These are phyloP conservation scores for Hyposoter didymator DNA, from an alignment of 2,888 invertebrate species.

Conservation along the genomic window DNA sequence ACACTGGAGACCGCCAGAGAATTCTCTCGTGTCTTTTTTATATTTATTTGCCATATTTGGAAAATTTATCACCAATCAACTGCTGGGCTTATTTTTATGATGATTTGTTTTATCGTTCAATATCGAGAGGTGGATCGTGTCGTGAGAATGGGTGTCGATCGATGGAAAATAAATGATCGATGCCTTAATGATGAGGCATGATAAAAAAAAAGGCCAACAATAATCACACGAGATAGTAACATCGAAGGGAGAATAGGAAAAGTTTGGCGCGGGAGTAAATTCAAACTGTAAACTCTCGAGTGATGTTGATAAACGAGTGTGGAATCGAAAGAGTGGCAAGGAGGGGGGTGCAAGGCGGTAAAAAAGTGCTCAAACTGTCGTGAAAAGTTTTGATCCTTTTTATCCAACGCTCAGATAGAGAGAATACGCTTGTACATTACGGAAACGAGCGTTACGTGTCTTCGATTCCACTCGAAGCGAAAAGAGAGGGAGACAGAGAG, in stretches of 20 bases:
- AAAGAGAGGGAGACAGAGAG: slow-evolving; percentile 42
- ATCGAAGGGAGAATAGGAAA: background rate
- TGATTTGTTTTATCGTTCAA: slow-evolving; percentile 10
- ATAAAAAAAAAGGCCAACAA: background rate
- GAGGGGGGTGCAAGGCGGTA: background rate
- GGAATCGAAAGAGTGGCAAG: background rate
- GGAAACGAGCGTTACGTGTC: slow-evolving; percentile 62
- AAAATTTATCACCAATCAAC: slow-evolving; percentile 30
- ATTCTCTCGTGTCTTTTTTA: slow-evolving; percentile 32
- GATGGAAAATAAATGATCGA: background rate
- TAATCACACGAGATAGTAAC: background rate
- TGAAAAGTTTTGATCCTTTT: slow-evolving; percentile 51
- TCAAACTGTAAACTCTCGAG: slow-evolving; percentile 23
- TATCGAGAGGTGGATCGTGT: background rate
- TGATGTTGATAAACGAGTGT: slow-evolving; percentile 38
- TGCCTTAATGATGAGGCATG: background rate
- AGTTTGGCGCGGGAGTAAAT: background rate
- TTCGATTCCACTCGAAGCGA: slow-evolving; percentile 40
- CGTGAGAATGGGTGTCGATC: background rate
- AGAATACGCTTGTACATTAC: slow-evolving; percentile 21
- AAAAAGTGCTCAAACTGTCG: slow-evolving; percentile 47
- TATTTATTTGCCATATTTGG: background rate
- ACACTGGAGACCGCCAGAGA: slow-evolving; percentile 40
- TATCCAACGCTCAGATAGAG: slow-evolving; percentile 28
- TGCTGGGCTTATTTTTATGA: background rate